Percentiles rank a stretch among this genome's conserved stretches.
These are phyloP conservation scores for Psococerastis gibbosa DNA, from an alignment of 2,888 invertebrate genomes.

Conservation along the genomic window DNA sequence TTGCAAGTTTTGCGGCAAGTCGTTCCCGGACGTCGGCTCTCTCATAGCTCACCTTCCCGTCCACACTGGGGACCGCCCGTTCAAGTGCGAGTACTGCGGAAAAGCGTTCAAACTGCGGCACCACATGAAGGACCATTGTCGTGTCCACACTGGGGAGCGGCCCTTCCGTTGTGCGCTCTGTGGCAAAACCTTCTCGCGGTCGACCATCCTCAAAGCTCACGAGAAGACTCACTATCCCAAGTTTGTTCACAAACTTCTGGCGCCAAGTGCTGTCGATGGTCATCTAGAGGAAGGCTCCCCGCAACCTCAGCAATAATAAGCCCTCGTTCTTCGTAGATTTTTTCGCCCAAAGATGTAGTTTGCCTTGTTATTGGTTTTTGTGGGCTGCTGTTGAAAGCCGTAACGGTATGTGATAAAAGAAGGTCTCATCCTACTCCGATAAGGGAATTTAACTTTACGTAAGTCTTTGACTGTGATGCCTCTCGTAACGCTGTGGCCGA, in stretches of 20 bases:
- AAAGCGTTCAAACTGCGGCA: conserved; percentile 83
- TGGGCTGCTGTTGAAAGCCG: conserved; percentile 6
- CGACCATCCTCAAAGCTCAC: conserved; percentile 79
- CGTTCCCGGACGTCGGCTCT: conserved; percentile 76
- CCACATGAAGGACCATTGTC: conserved; percentile 88
- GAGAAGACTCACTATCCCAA: conserved; percentile 87
- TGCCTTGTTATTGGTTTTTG: conserved; percentile 4
- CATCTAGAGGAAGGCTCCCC: conserved; percentile 52
- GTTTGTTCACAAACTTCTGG: conserved; percentile 74
- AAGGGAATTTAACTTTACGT: too few species aligned
- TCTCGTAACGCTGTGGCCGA: too few species aligned
- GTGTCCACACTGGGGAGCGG: conserved; percentile 79
- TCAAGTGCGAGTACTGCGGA: conserved; percentile 86
- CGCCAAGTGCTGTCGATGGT: conserved; percentile 68
- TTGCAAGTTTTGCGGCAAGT: conserved; percentile 85
- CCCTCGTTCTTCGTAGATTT: neutral
- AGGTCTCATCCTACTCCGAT: conserved; percentile 3
- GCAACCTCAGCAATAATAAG: conserved; percentile 35
- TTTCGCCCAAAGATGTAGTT: conserved; percentile 1
- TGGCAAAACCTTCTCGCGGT: conserved; percentile 79
- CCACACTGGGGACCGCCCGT: conserved; percentile 77
- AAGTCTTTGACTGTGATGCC: too few species aligned
- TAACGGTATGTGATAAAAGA: conserved; percentile 10
- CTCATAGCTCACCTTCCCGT: conserved; percentile 73
- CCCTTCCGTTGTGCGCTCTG: conserved; percentile 77